Evolutionary conservation across 2,113 vertebrate genomes (phyloP).

Genomic region (Penelope pileata): DNA sequence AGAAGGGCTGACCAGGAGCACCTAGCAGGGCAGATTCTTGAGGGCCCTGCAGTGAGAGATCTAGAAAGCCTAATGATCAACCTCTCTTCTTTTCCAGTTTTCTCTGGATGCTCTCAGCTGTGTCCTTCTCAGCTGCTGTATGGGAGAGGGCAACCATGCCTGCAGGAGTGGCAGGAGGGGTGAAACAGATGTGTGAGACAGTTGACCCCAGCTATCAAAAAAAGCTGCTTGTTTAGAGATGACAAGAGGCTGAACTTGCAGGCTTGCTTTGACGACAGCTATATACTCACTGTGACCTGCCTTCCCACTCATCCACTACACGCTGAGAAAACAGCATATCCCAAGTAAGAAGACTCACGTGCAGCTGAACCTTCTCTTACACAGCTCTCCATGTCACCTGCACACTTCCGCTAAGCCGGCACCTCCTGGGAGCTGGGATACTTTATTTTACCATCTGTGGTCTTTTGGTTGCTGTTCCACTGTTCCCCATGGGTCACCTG

Average conservation of each 20-base stretch:
- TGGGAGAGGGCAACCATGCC: background rate
- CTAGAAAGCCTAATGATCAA: background rate
- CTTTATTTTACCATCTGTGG: background rate
- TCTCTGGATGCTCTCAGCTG: background rate
- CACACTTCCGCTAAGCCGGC: background rate
- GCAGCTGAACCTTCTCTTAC: background rate
- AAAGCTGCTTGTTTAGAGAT: background rate
- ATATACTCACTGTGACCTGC: background rate
- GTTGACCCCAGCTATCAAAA: background rate
- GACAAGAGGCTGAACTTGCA: background rate
- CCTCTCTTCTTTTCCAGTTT: background rate
- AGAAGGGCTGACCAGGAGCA: background rate
- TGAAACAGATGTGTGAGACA: constrained; percentile 1
- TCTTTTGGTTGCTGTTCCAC: background rate
- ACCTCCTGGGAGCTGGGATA: background rate
- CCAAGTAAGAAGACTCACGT: background rate
- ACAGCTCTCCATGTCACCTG: background rate
- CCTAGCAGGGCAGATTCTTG: background rate
- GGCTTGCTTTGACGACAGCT: background rate
- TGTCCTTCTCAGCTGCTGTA: background rate
- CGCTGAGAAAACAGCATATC: background rate
- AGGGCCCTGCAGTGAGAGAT: background rate
- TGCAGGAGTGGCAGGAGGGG: background rate
- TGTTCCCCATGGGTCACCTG: background rate
- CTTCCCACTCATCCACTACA: background rate